A percentile compares a stretch with the other conserved stretches of the same genome.
These are phyloP conservation scores for Parotia lawesii DNA, from an alignment of 2,113 vertebrate species.

Conservation along the genomic window DNA sequence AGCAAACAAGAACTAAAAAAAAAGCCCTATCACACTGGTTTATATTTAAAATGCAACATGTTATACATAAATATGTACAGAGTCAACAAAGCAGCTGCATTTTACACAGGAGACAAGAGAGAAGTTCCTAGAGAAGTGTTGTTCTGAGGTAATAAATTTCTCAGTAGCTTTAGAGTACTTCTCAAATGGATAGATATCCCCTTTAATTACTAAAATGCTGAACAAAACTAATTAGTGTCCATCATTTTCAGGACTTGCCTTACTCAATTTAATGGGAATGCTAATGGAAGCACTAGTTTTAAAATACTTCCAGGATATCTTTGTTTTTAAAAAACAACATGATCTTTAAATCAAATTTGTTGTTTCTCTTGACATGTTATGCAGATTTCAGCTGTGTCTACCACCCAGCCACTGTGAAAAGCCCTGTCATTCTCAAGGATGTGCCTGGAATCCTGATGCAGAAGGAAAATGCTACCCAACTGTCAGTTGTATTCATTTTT, in stretches of 20 bases:
- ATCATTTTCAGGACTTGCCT: neutral
- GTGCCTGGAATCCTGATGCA: neutral
- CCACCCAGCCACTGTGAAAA: neutral
- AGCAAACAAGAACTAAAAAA: constrained; percentile 24
- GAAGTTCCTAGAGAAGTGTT: neutral
- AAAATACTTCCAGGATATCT: neutral
- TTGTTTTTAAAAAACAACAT: neutral
- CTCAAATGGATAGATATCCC: neutral
- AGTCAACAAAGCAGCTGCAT: neutral
- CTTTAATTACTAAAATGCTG: neutral
- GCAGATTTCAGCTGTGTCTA: neutral
- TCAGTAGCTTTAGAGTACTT: neutral
- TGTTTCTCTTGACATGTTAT: neutral
- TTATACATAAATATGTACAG: constrained; percentile 24
- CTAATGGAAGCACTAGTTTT: neutral
- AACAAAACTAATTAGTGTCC: neutral
- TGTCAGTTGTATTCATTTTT: neutral
- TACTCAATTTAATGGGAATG: neutral
- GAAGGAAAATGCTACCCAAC: neutral
- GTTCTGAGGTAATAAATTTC: constrained; percentile 39
- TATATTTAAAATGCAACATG: constrained; percentile 39
- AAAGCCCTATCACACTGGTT: neutral
- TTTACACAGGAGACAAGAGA: constrained; percentile 26
- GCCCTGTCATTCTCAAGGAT: neutral
- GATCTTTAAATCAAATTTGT: neutral